Evolutionary conservation across 2,797 vertebrate species (phyloP).

Genomic region (Pterois miles): DNA sequence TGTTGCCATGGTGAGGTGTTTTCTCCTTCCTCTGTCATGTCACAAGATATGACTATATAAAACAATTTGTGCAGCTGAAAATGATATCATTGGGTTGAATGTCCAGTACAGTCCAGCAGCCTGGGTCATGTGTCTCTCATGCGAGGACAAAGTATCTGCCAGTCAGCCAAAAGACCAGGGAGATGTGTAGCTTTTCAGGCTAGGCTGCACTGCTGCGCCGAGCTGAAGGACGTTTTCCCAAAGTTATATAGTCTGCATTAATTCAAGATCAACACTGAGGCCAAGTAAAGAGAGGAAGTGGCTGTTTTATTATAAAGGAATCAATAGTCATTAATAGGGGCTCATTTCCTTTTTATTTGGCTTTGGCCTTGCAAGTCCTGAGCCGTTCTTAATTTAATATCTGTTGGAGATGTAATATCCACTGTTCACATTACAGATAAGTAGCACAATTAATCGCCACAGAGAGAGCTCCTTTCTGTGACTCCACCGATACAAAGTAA

Average conservation of each 20-base stretch:
- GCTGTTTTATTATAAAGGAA: conserved; percentile 71
- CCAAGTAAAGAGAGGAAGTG: conserved; percentile 59
- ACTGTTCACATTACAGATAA: conserved; percentile 79
- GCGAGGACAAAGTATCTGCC: conserved; percentile 24
- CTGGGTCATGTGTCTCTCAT: conserved; percentile 17
- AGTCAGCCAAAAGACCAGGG: conserved; percentile 30
- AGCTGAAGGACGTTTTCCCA: conserved; percentile 41
- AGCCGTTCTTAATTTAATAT: conserved; percentile 80
- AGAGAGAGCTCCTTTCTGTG: conserved; percentile 50
- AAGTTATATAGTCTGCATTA: conserved; percentile 51
- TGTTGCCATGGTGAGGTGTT: conserved; percentile 65
- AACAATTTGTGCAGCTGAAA: conserved; percentile 39
- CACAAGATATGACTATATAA: conserved; percentile 30
- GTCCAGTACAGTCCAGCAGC: not conserved
- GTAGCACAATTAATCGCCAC: conserved; percentile 74
- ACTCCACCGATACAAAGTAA: conserved; percentile 46
- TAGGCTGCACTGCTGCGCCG: conserved; percentile 9
- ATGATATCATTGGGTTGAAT: not conserved
- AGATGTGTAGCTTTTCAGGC: conserved; percentile 20
- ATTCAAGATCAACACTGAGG: conserved; percentile 59
- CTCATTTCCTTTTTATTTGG: conserved; percentile 79
- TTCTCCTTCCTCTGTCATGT: conserved; percentile 36
- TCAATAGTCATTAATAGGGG: conserved; percentile 79
- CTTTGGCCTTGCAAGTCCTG: conserved; percentile 66
- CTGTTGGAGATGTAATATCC: conserved; percentile 75